Evolutionary conservation across 2,113 vertebrate species (phyloP).

Genomic region (Chionomys nivalis): DNA sequence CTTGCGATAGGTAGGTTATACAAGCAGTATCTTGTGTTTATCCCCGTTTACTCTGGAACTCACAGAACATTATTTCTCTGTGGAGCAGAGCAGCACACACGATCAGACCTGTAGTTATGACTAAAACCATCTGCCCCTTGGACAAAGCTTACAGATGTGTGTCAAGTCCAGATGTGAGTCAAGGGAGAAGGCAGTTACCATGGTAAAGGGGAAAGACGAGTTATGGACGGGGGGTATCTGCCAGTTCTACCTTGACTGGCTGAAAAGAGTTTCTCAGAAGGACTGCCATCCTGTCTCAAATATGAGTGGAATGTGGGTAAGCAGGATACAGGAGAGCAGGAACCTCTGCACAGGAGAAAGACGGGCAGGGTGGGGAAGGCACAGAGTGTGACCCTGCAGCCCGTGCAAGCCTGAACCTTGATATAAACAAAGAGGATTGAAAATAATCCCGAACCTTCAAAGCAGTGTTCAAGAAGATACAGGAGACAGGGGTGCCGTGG

Average conservation of each 20-base stretch:
- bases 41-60: not conserved
- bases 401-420: not conserved
- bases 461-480: not conserved
- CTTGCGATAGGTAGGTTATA: not conserved
- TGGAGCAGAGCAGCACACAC: not conserved
- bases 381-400: not conserved
- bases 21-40: constrained; percentile 1
- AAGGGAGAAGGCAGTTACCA: not conserved
- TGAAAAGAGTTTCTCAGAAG: not conserved
- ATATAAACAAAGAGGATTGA: not conserved
- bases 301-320: not conserved
- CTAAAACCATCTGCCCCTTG: not conserved
- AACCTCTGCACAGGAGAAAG: not conserved
- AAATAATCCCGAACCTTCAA: constrained; percentile 25
- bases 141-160: not conserved
- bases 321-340: not conserved
- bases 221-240: not conserved
- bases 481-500: not conserved
- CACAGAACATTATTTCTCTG: constrained; percentile 43
- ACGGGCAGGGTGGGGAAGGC: not conserved
- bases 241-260: not conserved
- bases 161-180: not conserved
- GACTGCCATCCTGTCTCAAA: not conserved
- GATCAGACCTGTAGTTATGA: not conserved
- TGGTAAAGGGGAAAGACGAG: not conserved